Percentiles rank a stretch among this genome's conserved stretches.
Evolutionary conservation across 2,113 vertebrate species (phyloP).

Genomic region (Myiagra hebetior): DNA sequence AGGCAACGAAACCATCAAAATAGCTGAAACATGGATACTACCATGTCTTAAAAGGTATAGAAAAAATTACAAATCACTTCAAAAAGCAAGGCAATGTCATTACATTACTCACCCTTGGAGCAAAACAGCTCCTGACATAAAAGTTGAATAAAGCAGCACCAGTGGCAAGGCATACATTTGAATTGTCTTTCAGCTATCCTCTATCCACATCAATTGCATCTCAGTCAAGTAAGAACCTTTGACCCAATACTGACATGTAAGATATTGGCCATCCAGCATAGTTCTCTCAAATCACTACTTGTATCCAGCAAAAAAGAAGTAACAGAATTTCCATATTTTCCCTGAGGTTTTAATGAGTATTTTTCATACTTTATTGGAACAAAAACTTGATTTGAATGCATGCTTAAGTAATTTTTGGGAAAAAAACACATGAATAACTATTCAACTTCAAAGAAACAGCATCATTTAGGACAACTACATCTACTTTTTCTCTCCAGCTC

Average conservation of each 20-base stretch:
- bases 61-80: not conserved
- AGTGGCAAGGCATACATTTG: not conserved
- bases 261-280: fast-evolving
- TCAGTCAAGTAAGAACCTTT: not conserved
- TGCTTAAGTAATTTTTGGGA: not conserved
- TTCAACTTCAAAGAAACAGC: not conserved
- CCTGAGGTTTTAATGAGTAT: not conserved
- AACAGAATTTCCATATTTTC: not conserved
- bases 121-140: not conserved
- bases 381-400: not conserved
- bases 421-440: not conserved
- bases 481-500: not conserved
- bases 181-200: not conserved
- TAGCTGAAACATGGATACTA: not conserved
- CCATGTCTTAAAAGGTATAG: not conserved
- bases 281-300: not conserved
- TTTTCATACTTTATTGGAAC: not conserved
- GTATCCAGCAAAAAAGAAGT: not conserved
- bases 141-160: not conserved
- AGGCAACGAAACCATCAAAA: not conserved
- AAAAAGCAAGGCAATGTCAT: not conserved
- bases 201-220: not conserved
- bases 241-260: not conserved
- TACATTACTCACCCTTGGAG: not conserved
- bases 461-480: not conserved